Evolutionary conservation across 1,140 invertebrate species (phyloP).

Genomic region (Tetramorium alpestre): DNA sequence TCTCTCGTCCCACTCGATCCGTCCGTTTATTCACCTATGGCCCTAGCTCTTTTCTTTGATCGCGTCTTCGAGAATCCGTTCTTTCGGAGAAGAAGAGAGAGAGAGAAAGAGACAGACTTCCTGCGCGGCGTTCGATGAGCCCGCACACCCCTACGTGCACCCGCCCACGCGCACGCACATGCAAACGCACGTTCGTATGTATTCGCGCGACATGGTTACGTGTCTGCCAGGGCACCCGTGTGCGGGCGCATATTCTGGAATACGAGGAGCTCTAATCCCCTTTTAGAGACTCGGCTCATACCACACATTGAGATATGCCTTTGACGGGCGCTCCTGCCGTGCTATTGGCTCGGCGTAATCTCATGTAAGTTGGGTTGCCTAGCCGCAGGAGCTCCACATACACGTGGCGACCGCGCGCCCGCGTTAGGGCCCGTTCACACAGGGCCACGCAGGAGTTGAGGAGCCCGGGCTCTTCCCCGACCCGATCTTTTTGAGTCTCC

Average conservation of each 20-base stretch:
- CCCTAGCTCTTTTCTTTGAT: constrained; percentile 71
- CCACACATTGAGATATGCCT: constrained; percentile 83
- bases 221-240: constrained; percentile 21
- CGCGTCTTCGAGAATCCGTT: constrained; percentile 75
- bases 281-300: constrained; percentile 83
- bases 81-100: constrained; percentile 33
- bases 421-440: constrained; percentile 43
- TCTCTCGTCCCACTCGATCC: constrained; percentile 21
- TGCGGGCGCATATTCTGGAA: constrained; percentile 74
- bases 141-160: constrained; percentile 49
- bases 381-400: constrained; percentile 77
- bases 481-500: constrained; percentile 27
- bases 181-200: neutral
- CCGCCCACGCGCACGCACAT: neutral
- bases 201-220: constrained; percentile 18
- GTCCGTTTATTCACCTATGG: constrained; percentile 35
- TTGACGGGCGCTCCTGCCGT: constrained; percentile 81
- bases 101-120: constrained; percentile 35
- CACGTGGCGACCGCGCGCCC: constrained; percentile 68
- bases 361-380: constrained; percentile 84
- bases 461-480: constrained; percentile 52
- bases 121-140: constrained; percentile 40
- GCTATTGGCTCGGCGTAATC: constrained; percentile 83
- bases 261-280: constrained; percentile 84
- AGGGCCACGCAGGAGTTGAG: neutral